Base-by-base conservation (phyloP, 2,113 vertebrate species). In the Nothoprocta pentlandii region DNA sequence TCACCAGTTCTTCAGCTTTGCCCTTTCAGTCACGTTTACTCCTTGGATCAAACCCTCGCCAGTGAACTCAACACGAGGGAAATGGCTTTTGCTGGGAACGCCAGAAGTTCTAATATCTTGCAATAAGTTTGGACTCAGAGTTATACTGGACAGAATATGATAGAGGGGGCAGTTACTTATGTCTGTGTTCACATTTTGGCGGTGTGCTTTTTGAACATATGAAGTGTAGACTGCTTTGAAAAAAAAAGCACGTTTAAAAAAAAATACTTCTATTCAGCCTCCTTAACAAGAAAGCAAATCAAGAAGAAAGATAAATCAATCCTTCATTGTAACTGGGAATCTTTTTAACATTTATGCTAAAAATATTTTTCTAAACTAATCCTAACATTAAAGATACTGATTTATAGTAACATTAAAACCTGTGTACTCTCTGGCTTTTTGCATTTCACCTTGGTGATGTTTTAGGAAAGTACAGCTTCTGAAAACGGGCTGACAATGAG, bases 401-500 rank as follows among this genome's bases (percentile, higher is more conserved):
- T 36, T 5, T 34, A 8, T 12, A 28, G 58, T 34, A 47, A 61
- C 56, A 71, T 26, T 81, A 85, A 83, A 42, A 78, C 6, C 78
- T 36, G 23, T 67, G 53, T 10, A 10, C n/a, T 42, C 6, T 5
- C 12, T 23, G 59, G 34, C 54, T 12, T 82, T 76, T 53, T 66
- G 42, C 49, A 7, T 83, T 22, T 85, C 49, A 69, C 41, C 30
- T 49, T 63, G 21, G 16, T 53, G 59, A 49, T 96, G 32, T 89
- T 70, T 81, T 89, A 98, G 98, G 95, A 96, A 77, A 89, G 66
- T 41, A 51, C 91, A 2, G 41, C 64, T 13, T 42, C 91, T 32
- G 98, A 97, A 41, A 97, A 94, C 0, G 97, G 97, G 54, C 97
- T 97, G 56, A 98, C 97, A 6, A 32, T 98, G 59, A 97, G 99